These are phyloP conservation scores for Cryptops parisi DNA, from an alignment of 2,888 invertebrate genomes.

Conservation along the genomic window DNA sequence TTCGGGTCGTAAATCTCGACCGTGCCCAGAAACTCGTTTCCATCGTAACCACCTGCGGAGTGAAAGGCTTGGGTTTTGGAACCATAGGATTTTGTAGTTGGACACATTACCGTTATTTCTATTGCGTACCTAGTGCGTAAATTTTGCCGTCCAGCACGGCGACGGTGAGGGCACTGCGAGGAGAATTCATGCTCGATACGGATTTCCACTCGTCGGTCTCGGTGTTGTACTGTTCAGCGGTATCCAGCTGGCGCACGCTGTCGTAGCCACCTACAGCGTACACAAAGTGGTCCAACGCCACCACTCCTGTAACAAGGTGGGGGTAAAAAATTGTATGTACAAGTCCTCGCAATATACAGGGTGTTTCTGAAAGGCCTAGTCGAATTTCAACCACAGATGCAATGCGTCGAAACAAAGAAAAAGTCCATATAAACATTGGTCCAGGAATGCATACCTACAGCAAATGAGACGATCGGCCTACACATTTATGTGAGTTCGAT, in stretches of 20 bases:
- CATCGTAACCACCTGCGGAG: constrained; percentile 72
- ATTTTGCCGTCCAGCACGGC: constrained; percentile 72
- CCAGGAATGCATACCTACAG: no score
- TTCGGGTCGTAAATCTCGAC: constrained; percentile 79
- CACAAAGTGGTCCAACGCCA: constrained; percentile 66
- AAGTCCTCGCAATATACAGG: no score
- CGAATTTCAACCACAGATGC: no score
- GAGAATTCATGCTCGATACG: constrained; percentile 57
- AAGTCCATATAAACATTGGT: no score
- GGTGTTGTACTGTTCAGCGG: constrained; percentile 77
- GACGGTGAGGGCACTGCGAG: constrained; percentile 74
- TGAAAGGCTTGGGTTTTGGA: not conserved
- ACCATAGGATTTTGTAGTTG: not conserved
- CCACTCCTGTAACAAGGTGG: constrained; percentile 42
- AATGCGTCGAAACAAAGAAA: no score
- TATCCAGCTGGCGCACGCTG: constrained; percentile 60
- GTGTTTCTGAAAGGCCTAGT: no score
- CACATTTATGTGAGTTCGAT: no score
- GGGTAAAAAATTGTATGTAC: not conserved
- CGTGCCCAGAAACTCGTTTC: constrained; percentile 62
- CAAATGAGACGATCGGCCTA: no score
- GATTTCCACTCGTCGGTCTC: constrained; percentile 65
- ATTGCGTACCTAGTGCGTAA: constrained; percentile 80
- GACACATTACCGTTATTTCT: no score
- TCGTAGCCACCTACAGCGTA: constrained; percentile 95